Base-by-base conservation (phyloP, 2,888 invertebrate species). In the Drosophila maculinotata region DNA sequence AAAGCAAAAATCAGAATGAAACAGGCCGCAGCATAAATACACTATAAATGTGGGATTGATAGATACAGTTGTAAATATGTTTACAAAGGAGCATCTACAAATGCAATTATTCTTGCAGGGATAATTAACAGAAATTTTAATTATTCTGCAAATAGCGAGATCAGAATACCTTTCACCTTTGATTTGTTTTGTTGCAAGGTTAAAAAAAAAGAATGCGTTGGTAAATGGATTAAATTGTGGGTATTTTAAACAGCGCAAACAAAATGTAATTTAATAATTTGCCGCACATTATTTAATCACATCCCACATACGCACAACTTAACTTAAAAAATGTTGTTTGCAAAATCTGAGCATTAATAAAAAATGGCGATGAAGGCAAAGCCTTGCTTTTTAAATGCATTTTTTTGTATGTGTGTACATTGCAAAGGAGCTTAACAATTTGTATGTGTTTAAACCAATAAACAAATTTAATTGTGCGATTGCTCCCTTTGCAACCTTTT, bases 391-490 rank as follows among this genome's bases (percentile, higher is more conserved):
- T 9, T 35, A 4, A 3, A 45, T 38, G 14, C 2, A 9, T 2
- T 6, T 4, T 20, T 15, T 47, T 38, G 48, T 44, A 31, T 17
- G 6, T 35, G 23, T 28, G 51, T 51, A 47, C 49, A 49, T 49
- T 23, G 35, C 45, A 65, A 48, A 68, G 65, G 31, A 60, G 81
- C 80, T 80, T 80, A 77, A 76, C 63, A 69, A 72, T 77, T 72
- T 76, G 74, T 47, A 63, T 65, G 72, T 60, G 54, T 67, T 77
- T 73, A 77, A 77, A 67, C 69, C 83, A 69, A 79, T 82, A 67
- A 71, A 64, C 69, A 73, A 59, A 67, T 70, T 82, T 65, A 70
- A 82, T 75, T 78, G 79, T 67, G 49, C 63, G 41, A 62, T 72
- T 62, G 62, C 39, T 33, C 48, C 63, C 54, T 57, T 53, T 49